Evolutionary conservation across 2,888 invertebrate genomes (phyloP).

Genomic region (Zootermopsis nevadensis): DNA sequence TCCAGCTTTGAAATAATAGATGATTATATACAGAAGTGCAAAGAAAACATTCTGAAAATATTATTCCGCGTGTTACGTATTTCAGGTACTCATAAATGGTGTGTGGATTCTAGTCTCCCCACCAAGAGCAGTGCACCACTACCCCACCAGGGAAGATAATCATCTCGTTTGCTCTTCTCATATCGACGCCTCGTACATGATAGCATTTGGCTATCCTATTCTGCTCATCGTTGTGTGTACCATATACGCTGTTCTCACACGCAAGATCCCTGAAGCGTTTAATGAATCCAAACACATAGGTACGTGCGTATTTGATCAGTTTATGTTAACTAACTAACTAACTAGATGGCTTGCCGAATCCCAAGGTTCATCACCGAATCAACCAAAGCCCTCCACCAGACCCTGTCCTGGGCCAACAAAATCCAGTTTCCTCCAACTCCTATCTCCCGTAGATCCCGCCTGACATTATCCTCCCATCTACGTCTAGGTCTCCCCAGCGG

Average conservation of each 20-base stretch:
- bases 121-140: constrained; percentile 88
- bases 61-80: not conserved
- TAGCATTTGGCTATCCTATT: constrained; percentile 94
- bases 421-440: too few relatives aligned
- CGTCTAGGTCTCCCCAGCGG: too few relatives aligned
- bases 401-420: too few relatives aligned
- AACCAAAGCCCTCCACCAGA: too few relatives aligned
- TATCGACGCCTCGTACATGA: constrained; percentile 93
- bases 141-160: constrained; percentile 92
- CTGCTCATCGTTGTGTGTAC: constrained; percentile 92
- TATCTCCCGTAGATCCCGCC: too few relatives aligned
- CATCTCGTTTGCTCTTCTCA: constrained; percentile 92
- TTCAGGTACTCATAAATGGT: constrained; percentile 84
- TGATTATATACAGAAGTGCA: not conserved
- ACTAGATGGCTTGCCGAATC: too few relatives aligned
- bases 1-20: too few relatives aligned
- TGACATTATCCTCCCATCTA: too few relatives aligned
- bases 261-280: constrained; percentile 98
- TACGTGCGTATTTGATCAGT: constrained; percentile 62
- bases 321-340: too few relatives aligned
- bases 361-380: too few relatives aligned
- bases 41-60: not conserved
- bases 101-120: constrained; percentile 94
- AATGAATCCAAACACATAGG: constrained; percentile 99
- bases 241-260: constrained; percentile 92